Evolutionary conservation across 2,113 vertebrate species (phyloP), one percentile per base, ranked within the genome.

Genomic region (Ptyas mucosa): DNA sequence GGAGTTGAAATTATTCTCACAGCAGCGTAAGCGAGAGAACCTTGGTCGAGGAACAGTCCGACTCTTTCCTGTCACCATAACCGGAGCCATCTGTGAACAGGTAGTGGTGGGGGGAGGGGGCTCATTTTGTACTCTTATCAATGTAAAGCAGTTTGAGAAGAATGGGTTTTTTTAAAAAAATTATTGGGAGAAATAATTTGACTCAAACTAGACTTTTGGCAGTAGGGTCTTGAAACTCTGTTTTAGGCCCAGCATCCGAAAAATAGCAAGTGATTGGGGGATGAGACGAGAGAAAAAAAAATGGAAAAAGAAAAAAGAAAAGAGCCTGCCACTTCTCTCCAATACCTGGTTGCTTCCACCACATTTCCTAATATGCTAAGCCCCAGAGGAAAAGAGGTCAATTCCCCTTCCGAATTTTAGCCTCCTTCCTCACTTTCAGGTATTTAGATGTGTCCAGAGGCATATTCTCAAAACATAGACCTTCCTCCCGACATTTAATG

Each of bases 1-100:
- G 92, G 99, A 99, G 95, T 98, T 99, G 89, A 99, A 99, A 96
- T 98, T 99, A 85, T 99, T 99, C 97, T 99, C 99, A 93, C 99
- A 98, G 96, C 99, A 99, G 95, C 98, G 99, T 75, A 99, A 99
- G 93, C 97, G 99, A 3, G 99, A 99, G 95, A 99, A 99, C 92
- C 95, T 99, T 96, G 99, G 99, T 86, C 97, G 99, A 1, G 99
- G 99, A 92, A 99, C 98, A 0, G 98, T 99, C 93, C 97, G 99
- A 0, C 99, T 99, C 0, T 99, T 99, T 95, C 99, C 99, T 0
- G 98, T 99, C 92, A 99, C 99, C 3, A 99, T 99, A 98, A 99
- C 98, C 0, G 99, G 99, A 81, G 99, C 98, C 0, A 99, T 99
- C 95, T 99, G 99, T 1, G 99, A 99, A 87, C 99, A 99, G 99